Evolutionary conservation across 1,140 invertebrate genomes (phyloP).

Genomic region (Schlechtendalia chinensis): DNA sequence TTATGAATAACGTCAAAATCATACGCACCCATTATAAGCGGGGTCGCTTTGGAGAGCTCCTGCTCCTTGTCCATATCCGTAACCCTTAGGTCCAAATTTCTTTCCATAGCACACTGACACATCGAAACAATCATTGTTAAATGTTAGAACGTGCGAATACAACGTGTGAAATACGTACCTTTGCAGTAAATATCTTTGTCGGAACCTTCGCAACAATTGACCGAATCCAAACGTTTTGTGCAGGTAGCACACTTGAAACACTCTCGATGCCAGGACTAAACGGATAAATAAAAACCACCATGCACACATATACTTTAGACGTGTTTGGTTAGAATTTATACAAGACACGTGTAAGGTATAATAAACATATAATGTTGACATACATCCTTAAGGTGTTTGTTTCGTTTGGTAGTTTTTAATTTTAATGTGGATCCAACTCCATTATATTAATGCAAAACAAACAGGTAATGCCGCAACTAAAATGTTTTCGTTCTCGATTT

Average conservation of each 20-base stretch:
- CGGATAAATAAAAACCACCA: background rate
- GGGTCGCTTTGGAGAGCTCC: slow-evolving; percentile 85
- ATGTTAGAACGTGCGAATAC: slow-evolving; percentile 16
- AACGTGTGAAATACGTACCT: slow-evolving; percentile 63
- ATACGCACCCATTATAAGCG: slow-evolving; percentile 56
- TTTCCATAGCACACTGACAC: slow-evolving; percentile 85
- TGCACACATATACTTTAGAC: background rate
- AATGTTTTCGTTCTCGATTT: too few species aligned
- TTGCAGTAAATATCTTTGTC: slow-evolving; percentile 98
- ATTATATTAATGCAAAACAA: too few species aligned
- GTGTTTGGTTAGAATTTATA: background rate
- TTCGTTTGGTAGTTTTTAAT: too few species aligned
- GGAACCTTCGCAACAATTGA: slow-evolving; percentile 90
- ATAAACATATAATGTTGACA: too few species aligned
- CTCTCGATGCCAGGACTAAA: slow-evolving; percentile 83
- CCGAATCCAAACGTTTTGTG: slow-evolving; percentile 92
- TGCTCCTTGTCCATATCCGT: slow-evolving; percentile 88
- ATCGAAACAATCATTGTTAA: slow-evolving; percentile 20
- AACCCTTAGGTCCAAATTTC: slow-evolving; percentile 90
- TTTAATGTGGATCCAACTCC: too few species aligned
- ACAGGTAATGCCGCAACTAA: too few species aligned
- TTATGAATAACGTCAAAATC: too few species aligned
- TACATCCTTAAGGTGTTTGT: too few species aligned
- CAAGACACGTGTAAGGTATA: too few species aligned
- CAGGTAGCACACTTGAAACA: slow-evolving; percentile 94